A percentile compares a stretch with the other conserved stretches of the same genome.
Conservation (phyloP, 30 jellyfish, hydroid and myxozoan species). For the Morbakka virulenta region DNA sequence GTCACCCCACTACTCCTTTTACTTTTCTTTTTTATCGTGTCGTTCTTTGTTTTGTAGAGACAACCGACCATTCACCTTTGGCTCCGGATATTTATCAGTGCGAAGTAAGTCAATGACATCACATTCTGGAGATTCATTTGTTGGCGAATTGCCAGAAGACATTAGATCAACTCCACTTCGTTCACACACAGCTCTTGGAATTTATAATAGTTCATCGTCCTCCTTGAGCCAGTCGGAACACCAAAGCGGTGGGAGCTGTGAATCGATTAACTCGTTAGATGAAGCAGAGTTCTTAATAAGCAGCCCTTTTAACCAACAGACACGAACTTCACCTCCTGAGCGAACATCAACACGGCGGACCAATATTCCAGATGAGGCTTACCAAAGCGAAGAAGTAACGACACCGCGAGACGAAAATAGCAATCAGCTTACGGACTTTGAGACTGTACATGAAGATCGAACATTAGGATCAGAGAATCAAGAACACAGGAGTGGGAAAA, state of each 20-base stretch:
- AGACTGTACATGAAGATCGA: slow-evolving; percentile 54
- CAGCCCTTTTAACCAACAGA: slow-evolving; percentile 18
- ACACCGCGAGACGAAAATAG: slow-evolving; percentile 51
- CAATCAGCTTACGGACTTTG: slow-evolving; percentile 24
- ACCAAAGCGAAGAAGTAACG: slow-evolving; percentile 31
- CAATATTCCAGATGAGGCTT: slow-evolving; percentile 28
- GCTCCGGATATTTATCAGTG: slow-evolving; percentile 77
- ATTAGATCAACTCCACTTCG: slow-evolving; percentile 68
- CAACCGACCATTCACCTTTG: slow-evolving; percentile 43
- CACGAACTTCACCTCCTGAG: slow-evolving; percentile 15
- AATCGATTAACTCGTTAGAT: slow-evolving; percentile 36
- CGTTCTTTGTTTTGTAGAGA: slow-evolving; percentile 1
- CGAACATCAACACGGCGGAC: not conserved
- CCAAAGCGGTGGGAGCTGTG: slow-evolving; percentile 47
- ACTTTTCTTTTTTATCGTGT: not conserved
- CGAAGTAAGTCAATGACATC: slow-evolving; percentile 91
- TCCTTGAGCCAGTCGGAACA: slow-evolving; percentile 52
- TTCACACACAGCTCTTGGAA: slow-evolving; percentile 88
- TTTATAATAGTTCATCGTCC: slow-evolving; percentile 69
- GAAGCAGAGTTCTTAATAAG: not conserved
- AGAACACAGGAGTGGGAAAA: slow-evolving; percentile 38
- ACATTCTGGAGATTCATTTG: slow-evolving; percentile 81
- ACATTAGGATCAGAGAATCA: slow-evolving; percentile 29
- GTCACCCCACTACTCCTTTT: too few relatives aligned
- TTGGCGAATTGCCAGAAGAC: slow-evolving; percentile 44